Conservation (phyloP, 2,888 invertebrate species). For the Drosophila yooni region DNA sequence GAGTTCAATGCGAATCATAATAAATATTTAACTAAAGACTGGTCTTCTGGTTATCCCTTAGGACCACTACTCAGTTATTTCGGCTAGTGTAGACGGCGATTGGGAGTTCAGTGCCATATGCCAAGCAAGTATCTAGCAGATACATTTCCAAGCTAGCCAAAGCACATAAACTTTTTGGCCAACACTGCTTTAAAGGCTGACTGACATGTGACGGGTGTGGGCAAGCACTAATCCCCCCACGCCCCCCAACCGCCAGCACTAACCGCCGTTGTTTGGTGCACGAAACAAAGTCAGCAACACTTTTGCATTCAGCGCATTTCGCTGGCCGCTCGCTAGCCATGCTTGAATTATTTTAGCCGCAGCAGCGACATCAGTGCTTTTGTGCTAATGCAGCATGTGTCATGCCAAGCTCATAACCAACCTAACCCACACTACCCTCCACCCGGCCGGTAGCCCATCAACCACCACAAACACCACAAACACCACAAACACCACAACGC, state of each 20-base stretch:
- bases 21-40: not conserved
- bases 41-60: not conserved
- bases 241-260: no score
- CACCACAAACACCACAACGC: not conserved
- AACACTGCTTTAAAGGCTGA: slow-evolving; percentile 4
- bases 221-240: not conserved
- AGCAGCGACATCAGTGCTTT: slow-evolving; percentile 34
- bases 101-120: not conserved
- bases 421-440: not conserved
- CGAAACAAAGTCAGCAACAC: slow-evolving; percentile 54
- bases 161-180: slow-evolving; percentile 23
- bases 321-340: slow-evolving; percentile 45
- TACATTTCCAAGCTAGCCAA: slow-evolving; percentile 22
- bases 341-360: slow-evolving; percentile 47
- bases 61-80: not conserved
- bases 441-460: not conserved
- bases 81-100: not conserved
- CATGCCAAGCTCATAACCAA: slow-evolving; percentile 10
- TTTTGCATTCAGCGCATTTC: slow-evolving; percentile 49
- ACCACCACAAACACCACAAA: not conserved
- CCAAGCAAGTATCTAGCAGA: slow-evolving; percentile 27
- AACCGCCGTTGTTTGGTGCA: slow-evolving; percentile 41
- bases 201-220: slow-evolving; percentile 4
- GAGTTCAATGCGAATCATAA: not conserved
- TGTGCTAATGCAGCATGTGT: slow-evolving; percentile 61